Evolutionary conservation across 2,888 invertebrate species (phyloP).

Genomic region (Spicauda simplicius): DNA sequence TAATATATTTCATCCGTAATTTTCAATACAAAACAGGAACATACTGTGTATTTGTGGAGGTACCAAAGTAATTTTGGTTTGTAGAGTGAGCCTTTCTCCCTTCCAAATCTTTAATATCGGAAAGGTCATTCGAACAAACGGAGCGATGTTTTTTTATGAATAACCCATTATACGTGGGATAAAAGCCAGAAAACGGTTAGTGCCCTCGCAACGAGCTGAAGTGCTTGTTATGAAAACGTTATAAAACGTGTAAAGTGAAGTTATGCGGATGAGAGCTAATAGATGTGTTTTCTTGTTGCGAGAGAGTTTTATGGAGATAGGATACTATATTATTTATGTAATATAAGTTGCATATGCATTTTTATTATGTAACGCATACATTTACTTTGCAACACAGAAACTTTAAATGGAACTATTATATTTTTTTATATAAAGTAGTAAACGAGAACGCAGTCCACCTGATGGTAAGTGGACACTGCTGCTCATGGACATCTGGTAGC

Average conservation of each 20-base stretch:
- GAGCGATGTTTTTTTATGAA: conserved; percentile 13
- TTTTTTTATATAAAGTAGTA: too few relatives aligned
- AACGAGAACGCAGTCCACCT: too few relatives aligned
- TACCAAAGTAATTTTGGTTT: background rate
- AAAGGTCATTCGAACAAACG: conserved; percentile 4
- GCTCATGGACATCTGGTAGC: too few relatives aligned
- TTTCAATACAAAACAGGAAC: too few relatives aligned
- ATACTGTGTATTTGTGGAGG: too few relatives aligned
- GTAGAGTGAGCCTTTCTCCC: background rate
- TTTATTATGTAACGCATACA: too few relatives aligned
- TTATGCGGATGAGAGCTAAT: conserved; percentile 19
- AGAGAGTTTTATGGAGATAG: background rate
- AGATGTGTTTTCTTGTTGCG: background rate
- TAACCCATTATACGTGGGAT: conserved; percentile 6
- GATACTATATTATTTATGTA: background rate
- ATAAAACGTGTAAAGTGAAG: conserved; percentile 20
- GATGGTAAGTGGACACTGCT: too few relatives aligned
- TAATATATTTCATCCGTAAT: too few relatives aligned
- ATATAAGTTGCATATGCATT: too few relatives aligned
- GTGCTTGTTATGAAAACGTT: conserved; percentile 38
- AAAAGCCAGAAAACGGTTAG: conserved; percentile 39
- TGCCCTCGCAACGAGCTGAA: conserved; percentile 38
- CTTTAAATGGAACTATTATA: too few relatives aligned
- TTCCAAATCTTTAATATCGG: background rate
- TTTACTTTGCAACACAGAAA: too few relatives aligned